Percentiles rank a stretch among this genome's conserved stretches.
Conservation (phyloP, 2,113 vertebrate species). For the Murina feae region DNA sequence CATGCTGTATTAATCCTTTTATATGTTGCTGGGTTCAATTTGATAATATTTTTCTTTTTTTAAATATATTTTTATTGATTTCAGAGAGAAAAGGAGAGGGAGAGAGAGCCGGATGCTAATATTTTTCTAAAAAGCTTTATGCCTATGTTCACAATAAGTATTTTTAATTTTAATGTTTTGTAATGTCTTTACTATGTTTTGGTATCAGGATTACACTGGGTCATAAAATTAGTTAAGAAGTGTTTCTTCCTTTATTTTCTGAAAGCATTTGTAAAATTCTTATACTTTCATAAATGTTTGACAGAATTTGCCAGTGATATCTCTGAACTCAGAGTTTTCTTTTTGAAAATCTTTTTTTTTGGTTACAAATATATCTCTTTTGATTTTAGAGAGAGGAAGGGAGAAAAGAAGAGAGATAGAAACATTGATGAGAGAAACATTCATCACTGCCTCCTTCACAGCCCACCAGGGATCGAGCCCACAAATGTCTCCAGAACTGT, state of each 20-base stretch:
- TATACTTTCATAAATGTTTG: background rate
- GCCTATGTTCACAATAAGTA: background rate
- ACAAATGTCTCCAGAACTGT: no score
- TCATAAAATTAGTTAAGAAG: slow-evolving; percentile 16
- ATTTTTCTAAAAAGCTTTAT: background rate
- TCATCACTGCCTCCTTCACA: no score
- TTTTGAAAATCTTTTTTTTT: background rate
- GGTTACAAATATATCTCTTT: background rate
- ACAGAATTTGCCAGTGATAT: background rate
- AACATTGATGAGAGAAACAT: no score
- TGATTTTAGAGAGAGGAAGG: no score
- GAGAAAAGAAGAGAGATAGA: no score
- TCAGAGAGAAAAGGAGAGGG: no score
- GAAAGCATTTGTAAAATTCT: background rate
- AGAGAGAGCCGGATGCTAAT: no score
- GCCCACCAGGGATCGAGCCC: no score
- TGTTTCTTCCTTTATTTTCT: background rate
- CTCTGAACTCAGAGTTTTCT: background rate
- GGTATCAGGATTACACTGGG: background rate
- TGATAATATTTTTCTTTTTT: background rate
- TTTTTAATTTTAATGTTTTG: background rate
- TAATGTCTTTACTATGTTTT: background rate
- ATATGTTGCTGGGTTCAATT: background rate
- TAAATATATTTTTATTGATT: no score
- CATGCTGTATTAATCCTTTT: background rate